Percentiles rank a stretch among this genome's conserved stretches.
Evolutionary conservation across 2,113 vertebrate genomes (phyloP).

Genomic region (Lonchura striata): DNA sequence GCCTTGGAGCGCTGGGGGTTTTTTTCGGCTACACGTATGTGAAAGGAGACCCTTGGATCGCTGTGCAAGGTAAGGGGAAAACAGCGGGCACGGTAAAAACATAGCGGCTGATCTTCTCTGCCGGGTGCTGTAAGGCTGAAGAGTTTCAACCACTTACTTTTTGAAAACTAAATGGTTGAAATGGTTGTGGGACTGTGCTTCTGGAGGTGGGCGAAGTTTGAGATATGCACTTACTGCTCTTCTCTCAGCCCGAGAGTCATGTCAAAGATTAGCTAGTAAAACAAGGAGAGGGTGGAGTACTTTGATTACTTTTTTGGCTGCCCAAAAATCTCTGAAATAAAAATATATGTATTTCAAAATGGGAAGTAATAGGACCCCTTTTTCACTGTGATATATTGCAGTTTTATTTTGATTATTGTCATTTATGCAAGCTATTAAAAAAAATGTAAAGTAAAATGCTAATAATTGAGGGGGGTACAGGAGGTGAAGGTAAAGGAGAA

Average conservation of each 20-base stretch:
- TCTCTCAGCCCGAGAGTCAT: background rate
- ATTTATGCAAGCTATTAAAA: background rate
- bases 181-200: background rate
- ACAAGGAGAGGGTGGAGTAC: background rate
- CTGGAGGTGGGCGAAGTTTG: background rate
- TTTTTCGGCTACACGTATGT: background rate
- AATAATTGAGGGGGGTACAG: background rate
- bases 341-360: background rate
- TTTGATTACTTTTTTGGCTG: background rate
- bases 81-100: background rate
- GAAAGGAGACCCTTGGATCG: conserved; percentile 5
- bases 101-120: background rate
- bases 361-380: background rate
- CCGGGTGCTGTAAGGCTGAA: background rate
- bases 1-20: background rate
- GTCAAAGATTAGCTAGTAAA: conserved; percentile 50
- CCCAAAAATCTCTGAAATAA: background rate
- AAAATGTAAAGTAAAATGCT: background rate
- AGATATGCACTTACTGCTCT: background rate
- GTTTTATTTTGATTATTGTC: background rate
- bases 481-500: background rate
- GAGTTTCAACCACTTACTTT: background rate
- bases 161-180: background rate
- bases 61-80: conserved; percentile 29
- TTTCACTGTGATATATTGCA: background rate